Conservation (phyloP, 1,140 invertebrate genomes). For the Battus philenor region DNA sequence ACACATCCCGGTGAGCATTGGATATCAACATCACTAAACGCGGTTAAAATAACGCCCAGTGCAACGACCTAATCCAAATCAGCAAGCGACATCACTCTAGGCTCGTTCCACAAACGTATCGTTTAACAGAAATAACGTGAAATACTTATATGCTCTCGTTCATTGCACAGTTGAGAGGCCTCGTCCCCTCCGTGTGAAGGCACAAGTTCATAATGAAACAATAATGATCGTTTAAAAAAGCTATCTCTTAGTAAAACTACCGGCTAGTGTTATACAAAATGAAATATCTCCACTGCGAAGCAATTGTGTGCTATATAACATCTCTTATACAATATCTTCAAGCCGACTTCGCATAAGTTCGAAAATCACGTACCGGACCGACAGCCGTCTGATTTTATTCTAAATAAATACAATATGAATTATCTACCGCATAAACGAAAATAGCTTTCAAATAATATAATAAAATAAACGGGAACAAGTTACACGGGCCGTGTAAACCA, state of each 20-base stretch:
- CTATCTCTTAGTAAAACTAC: constrained; percentile 59
- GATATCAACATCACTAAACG: constrained; percentile 6
- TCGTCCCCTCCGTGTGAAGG: constrained; percentile 56
- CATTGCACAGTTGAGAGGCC: too few relatives aligned
- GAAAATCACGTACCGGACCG: too few relatives aligned
- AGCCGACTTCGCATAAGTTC: too few relatives aligned
- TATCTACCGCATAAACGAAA: constrained; percentile 61
- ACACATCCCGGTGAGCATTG: constrained; percentile 12
- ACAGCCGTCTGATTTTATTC: too few relatives aligned
- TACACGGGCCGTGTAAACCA: constrained; percentile 20
- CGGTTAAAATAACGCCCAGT: constrained; percentile 4
- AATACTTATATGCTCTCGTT: too few relatives aligned
- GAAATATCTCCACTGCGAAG: constrained; percentile 35
- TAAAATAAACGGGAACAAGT: constrained; percentile 36
- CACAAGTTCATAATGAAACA: constrained; percentile 58
- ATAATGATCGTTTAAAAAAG: constrained; percentile 60
- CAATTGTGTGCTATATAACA: constrained; percentile 45
- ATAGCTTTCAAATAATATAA: constrained; percentile 38
- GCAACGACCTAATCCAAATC: background rate
- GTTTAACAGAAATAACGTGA: too few relatives aligned
- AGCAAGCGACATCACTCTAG: constrained; percentile 1
- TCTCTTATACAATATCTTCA: constrained; percentile 11
- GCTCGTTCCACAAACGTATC: background rate
- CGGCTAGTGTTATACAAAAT: constrained; percentile 54
- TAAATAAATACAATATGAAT: constrained; percentile 61